Conservation (phyloP, 2,797 vertebrate genomes). For the Sparus aurata region DNA sequence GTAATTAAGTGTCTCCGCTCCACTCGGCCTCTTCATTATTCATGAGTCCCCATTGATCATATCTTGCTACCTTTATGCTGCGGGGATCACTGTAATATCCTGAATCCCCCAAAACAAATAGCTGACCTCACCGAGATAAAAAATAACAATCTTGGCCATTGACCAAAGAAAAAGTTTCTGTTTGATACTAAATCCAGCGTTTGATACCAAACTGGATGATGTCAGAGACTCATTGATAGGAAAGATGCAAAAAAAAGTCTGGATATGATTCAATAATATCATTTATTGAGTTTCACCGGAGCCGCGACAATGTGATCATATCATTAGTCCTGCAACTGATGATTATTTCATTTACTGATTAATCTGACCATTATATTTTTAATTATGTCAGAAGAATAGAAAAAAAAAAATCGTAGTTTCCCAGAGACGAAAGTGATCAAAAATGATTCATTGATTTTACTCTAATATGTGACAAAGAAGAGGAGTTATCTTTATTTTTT, state of each 20-base stretch:
- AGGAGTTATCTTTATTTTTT: background rate
- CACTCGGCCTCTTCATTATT: conserved; percentile 91
- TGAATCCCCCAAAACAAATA: conserved; percentile 86
- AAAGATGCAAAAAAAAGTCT: conserved; percentile 8
- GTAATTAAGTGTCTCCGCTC: conserved; percentile 94
- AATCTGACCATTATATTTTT: background rate
- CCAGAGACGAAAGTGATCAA: background rate
- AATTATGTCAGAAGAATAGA: background rate
- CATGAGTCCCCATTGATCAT: conserved; percentile 95
- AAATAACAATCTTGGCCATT: conserved; percentile 59
- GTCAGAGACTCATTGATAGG: conserved; percentile 26
- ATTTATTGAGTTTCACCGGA: conserved; percentile 15
- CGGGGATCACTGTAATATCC: conserved; percentile 86
- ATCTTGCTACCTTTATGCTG: conserved; percentile 87
- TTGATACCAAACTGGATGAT: conserved; percentile 39
- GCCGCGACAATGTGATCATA: conserved; percentile 9
- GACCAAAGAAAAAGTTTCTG: conserved; percentile 41
- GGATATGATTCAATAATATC: conserved; percentile 12
- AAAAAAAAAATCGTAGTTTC: background rate
- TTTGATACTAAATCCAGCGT: conserved; percentile 44
- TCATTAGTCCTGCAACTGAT: background rate
- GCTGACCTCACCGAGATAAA: conserved; percentile 52
- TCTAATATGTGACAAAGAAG: background rate
- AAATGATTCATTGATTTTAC: background rate
- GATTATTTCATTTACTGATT: conserved; percentile 7